These are phyloP conservation scores for Lathronympha strigana DNA, from an alignment of 2,888 invertebrate species.

Conservation along the genomic window DNA sequence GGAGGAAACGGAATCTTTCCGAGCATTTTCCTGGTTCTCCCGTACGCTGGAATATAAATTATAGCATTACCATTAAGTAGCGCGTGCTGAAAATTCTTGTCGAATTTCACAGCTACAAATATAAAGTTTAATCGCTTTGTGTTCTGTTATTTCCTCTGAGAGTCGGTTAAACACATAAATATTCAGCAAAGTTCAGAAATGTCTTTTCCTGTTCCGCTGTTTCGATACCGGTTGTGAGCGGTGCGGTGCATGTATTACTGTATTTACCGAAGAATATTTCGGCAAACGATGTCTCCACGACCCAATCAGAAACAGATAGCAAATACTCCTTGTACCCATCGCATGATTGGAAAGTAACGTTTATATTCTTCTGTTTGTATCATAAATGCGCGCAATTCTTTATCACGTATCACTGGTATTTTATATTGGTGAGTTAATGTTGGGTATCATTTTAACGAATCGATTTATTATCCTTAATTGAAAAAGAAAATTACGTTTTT, in stretches of 20 bases:
- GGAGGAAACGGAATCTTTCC: slow-evolving; percentile 51
- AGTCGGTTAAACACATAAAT: slow-evolving; percentile 46
- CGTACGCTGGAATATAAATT: slow-evolving; percentile 51
- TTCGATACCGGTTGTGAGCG: slow-evolving; percentile 45
- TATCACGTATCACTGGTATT: slow-evolving; percentile 2
- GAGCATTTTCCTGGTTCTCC: slow-evolving; percentile 47
- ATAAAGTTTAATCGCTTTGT: slow-evolving; percentile 43
- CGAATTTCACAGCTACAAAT: slow-evolving; percentile 41
- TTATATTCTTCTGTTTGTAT: neutral
- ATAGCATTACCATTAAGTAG: slow-evolving; percentile 50
- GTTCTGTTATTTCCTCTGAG: slow-evolving; percentile 42
- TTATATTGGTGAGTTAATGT: neutral
- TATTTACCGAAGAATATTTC: slow-evolving; percentile 55
- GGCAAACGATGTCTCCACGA: slow-evolving; percentile 55
- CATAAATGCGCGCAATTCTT: neutral
- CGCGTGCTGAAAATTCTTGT: slow-evolving; percentile 45
- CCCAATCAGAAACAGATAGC: slow-evolving; percentile 58
- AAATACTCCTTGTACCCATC: slow-evolving; percentile 42
- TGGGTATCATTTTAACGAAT: neutral
- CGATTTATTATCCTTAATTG: neutral
- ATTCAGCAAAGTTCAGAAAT: slow-evolving; percentile 47
- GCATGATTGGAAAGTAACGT: neutral
- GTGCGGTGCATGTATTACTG: slow-evolving; percentile 51
- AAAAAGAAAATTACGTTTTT: neutral
- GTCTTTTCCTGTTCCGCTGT: slow-evolving; percentile 49